phyloP scores from a whole-genome alignment of 2,113 vertebrate genomes.

The Pedionomus torquatus region DNA sequence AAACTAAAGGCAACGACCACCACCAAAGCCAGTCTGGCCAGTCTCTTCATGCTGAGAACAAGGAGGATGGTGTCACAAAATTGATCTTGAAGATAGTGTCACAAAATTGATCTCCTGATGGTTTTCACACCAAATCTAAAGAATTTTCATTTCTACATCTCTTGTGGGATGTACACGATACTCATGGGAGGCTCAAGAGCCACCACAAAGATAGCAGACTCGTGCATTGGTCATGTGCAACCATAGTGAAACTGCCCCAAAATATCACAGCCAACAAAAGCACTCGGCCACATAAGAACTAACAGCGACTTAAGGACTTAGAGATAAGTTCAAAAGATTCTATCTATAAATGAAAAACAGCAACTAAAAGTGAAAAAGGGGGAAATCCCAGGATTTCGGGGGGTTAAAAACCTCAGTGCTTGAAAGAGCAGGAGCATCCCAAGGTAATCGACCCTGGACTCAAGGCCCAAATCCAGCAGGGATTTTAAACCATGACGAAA shows the following conservation, averaged over 20 bases:
- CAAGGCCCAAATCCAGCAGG: background rate
- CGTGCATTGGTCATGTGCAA: fast-evolving
- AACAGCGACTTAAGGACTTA: background rate
- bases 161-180: fast-evolving
- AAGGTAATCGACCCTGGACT: background rate
- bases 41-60: background rate
- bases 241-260: background rate
- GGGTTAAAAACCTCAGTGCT: background rate
- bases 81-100: background rate
- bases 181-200: background rate
- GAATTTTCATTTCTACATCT: background rate
- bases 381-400: background rate
- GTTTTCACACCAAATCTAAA: background rate
- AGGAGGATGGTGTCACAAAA: background rate
- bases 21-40: background rate
- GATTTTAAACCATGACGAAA: background rate
- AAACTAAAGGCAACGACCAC: background rate
- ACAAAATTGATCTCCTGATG: background rate
- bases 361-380: background rate
- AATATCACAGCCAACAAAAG: background rate
- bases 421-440: background rate
- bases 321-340: background rate
- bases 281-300: background rate
- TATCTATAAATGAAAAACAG: background rate
- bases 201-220: background rate